A percentile compares a stretch with the other conserved stretches of the same genome.
Evolutionary conservation across 2,797 vertebrate genomes (phyloP).

Genomic region (Chloroceryle amazona): DNA sequence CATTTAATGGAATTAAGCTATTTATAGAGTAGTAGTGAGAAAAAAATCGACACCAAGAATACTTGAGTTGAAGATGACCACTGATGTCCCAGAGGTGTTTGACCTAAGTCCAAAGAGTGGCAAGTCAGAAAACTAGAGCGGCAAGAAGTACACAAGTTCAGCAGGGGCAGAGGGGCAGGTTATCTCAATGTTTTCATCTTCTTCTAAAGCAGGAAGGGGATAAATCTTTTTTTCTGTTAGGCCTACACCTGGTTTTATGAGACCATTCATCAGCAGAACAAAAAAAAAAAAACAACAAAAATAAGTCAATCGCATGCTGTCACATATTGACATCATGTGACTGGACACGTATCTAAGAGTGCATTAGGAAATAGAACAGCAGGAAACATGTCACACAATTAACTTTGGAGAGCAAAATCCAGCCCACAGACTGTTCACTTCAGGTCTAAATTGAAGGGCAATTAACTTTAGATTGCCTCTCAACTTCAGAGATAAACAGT

Average conservation of each 20-base stretch:
- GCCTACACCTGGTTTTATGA: neutral
- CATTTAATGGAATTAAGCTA: neutral
- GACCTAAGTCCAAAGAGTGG: neutral
- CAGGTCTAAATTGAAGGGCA: neutral
- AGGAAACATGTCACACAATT: neutral
- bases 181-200: neutral
- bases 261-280: neutral
- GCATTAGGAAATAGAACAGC: neutral
- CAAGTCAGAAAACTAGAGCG: neutral
- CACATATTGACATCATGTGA: neutral
- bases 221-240: neutral
- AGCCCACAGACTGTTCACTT: neutral
- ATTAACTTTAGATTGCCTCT: neutral
- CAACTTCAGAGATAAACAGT: neutral
- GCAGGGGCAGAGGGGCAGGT: neutral
- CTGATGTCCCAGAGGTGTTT: neutral
- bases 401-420: neutral
- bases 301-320: neutral
- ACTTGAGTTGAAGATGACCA: neutral
- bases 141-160: neutral
- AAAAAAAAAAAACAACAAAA: neutral
- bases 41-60: neutral
- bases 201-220: neutral
- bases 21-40: neutral
- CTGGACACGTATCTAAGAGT: accelerated